Percentiles rank a stretch among this genome's conserved stretches.
phyloP scores from a whole-genome alignment of 2,888 invertebrate genomes.

The Trachelus stipa region DNA sequence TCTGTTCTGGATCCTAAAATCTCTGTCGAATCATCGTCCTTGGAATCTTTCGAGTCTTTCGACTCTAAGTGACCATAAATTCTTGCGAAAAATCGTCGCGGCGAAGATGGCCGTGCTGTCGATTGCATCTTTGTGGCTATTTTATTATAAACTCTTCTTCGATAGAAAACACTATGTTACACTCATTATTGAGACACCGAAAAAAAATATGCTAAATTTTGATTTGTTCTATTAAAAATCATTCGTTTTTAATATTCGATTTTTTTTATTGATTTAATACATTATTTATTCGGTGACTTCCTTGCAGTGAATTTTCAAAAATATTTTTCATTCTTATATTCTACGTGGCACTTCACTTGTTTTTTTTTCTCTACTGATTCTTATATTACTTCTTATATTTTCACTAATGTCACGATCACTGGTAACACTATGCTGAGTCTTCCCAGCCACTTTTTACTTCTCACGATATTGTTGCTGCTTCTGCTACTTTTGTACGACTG shows the following conservation, averaged over 20 bases:
- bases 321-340: not conserved
- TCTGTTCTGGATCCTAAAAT: not conserved
- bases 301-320: not conserved
- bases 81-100: slow-evolving; percentile 83
- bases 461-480: not conserved
- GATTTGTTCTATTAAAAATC: too few species aligned
- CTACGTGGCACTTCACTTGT: not conserved
- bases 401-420: not conserved
- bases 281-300: not conserved
- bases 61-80: slow-evolving; percentile 82
- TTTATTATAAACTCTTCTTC: slow-evolving; percentile 10
- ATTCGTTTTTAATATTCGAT: too few species aligned
- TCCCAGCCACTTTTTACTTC: not conserved
- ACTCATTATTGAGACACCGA: not conserved
- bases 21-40: slow-evolving; percentile 2
- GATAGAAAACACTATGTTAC: not conserved
- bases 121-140: slow-evolving; percentile 47
- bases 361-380: not conserved
- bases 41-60: slow-evolving; percentile 26
- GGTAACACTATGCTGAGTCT: not conserved
- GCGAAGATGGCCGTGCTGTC: slow-evolving; percentile 75
- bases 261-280: not conserved
- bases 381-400: not conserved
- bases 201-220: not conserved
- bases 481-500: not conserved